Evolutionary conservation across 2,113 vertebrate species (phyloP).

Genomic region (Enhydra lutris): DNA sequence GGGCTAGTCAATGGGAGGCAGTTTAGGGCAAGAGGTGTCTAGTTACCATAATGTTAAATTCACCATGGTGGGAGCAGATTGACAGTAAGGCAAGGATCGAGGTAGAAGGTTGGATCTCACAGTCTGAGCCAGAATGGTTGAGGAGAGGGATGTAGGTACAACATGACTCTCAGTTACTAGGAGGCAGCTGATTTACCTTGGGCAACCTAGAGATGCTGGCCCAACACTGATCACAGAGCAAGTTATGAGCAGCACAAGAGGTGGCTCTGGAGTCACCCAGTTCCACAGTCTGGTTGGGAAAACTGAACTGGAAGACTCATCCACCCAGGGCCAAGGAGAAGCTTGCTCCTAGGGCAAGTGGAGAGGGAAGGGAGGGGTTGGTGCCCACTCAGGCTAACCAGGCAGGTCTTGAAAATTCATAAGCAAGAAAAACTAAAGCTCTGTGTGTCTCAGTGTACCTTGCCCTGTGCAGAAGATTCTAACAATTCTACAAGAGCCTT

Average conservation of each 20-base stretch:
- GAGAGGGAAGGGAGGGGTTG: background rate
- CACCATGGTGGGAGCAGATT: too few species aligned
- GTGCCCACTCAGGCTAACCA: background rate
- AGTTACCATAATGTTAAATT: background rate
- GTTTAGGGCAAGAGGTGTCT: background rate
- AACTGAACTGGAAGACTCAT: background rate
- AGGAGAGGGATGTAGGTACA: accelerated
- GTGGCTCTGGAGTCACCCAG: too few species aligned
- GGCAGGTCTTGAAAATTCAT: background rate
- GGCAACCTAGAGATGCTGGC: background rate
- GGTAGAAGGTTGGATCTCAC: background rate
- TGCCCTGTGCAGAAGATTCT: slow-evolving; percentile 76
- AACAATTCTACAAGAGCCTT: slow-evolving; percentile 65
- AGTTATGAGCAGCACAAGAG: background rate
- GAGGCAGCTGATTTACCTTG: background rate
- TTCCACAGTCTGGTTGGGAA: background rate
- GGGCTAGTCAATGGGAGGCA: background rate
- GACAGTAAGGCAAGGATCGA: background rate
- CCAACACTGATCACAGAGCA: background rate
- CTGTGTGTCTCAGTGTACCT: background rate
- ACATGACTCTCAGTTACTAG: background rate
- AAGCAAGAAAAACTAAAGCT: background rate
- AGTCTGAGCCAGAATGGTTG: background rate
- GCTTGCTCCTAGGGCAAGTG: background rate
- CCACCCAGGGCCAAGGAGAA: background rate